Evolutionary conservation across 2,888 invertebrate species (phyloP).

Genomic region (Ferdinandea cuprea): DNA sequence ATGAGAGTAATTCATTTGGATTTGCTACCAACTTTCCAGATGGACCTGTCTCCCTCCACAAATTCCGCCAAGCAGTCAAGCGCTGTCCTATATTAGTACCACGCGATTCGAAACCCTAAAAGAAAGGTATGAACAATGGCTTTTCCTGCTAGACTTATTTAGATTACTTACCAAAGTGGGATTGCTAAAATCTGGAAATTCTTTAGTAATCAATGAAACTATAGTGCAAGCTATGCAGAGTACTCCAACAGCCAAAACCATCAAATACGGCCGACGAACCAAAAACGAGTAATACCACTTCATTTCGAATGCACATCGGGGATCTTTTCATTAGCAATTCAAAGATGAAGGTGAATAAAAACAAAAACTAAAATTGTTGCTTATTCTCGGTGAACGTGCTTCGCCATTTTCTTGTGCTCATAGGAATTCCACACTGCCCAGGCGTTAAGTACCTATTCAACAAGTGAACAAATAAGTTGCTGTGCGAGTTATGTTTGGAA

Average conservation of each 20-base stretch:
- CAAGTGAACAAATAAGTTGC: conserved; percentile 47
- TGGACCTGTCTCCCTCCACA: conserved; percentile 89
- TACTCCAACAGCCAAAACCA: conserved; percentile 86
- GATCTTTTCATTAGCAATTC: conserved; percentile 31
- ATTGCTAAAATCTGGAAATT: conserved; percentile 92
- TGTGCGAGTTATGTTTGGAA: neutral
- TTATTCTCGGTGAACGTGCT: conserved; percentile 41
- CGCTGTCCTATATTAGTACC: conserved; percentile 93
- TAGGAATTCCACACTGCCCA: conserved; percentile 42
- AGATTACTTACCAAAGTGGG: conserved; percentile 92
- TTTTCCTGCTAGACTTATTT: too few species aligned
- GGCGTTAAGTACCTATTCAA: conserved; percentile 54
- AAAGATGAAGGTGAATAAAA: neutral
- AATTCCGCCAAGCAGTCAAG: conserved; percentile 92
- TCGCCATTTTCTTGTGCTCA: conserved; percentile 69
- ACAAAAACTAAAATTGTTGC: conserved; percentile 61
- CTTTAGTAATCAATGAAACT: conserved; percentile 86
- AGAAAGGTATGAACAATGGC: neutral
- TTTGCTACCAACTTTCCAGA: conserved; percentile 89
- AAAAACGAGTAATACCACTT: conserved; percentile 87
- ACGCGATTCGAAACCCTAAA: conserved; percentile 94
- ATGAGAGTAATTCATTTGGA: conserved; percentile 86
- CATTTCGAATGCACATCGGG: conserved; percentile 77
- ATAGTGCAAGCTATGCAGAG: conserved; percentile 87
- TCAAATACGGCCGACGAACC: conserved; percentile 87